Conservation (phyloP, 2,888 invertebrate genomes). For the Abrostola tripartita region DNA sequence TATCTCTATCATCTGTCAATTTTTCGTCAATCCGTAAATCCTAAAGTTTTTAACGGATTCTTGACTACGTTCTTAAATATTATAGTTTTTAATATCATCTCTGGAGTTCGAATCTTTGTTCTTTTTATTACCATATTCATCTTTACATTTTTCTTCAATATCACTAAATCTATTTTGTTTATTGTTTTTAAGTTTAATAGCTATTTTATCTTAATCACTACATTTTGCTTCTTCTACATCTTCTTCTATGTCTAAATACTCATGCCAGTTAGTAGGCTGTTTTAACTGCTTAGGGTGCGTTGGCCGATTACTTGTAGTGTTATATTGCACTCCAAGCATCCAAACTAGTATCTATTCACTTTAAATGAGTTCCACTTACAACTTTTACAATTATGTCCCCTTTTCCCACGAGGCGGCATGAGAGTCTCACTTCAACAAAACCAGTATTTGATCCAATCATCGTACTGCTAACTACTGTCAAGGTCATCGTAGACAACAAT, state of each 20-base stretch:
- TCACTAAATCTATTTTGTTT: no score
- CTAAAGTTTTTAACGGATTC: not conserved
- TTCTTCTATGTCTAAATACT: no score
- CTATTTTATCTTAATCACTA: no score
- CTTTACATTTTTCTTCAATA: no score
- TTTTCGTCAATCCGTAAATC: slow-evolving; percentile 41
- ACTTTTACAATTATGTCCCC: not conserved
- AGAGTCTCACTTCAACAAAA: slow-evolving; percentile 4
- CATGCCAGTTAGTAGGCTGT: no score
- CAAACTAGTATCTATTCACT: not conserved
- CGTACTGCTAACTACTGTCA: not conserved
- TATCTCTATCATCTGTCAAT: slow-evolving; percentile 50
- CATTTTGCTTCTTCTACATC: no score
- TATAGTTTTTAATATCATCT: not conserved
- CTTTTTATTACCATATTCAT: not conserved
- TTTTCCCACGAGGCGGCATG: not conserved
- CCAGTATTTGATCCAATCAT: not conserved
- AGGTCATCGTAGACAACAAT: slow-evolving; percentile 12
- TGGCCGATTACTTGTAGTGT: no score
- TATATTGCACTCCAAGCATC: not conserved
- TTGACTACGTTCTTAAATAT: not conserved
- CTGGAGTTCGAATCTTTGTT: not conserved
- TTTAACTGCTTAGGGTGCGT: no score
- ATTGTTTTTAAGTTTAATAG: no score
- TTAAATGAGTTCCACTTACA: not conserved